phyloP scores from a whole-genome alignment of 1,140 invertebrate genomes.

The Wiebesia pumilae region DNA sequence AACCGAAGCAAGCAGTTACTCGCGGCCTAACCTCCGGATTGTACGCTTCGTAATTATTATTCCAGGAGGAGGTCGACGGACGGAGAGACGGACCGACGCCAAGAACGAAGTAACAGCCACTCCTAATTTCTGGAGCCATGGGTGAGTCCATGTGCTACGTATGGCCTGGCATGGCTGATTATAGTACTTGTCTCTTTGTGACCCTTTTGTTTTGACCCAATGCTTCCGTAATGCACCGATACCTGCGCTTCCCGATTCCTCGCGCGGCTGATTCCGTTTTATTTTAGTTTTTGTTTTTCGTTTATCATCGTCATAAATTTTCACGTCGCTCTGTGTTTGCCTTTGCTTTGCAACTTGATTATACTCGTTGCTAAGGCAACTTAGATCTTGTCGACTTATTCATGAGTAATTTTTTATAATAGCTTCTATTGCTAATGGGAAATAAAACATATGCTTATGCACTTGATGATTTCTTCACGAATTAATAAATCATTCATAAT shows the following conservation, averaged over 20 bases:
- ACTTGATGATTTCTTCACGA: too few relatives aligned
- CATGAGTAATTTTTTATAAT: neutral
- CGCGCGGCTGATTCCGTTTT: too few relatives aligned
- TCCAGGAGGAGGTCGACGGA: neutral
- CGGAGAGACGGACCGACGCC: neutral
- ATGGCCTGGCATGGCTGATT: neutral
- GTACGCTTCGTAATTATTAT: neutral
- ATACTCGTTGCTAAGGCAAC: neutral
- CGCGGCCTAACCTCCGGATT: neutral
- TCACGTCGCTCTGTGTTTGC: neutral
- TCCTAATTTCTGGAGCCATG: conserved; percentile 14
- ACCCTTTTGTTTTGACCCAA: neutral
- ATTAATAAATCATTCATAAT: too few relatives aligned
- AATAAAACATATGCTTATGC: too few relatives aligned
- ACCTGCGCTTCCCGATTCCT: too few relatives aligned
- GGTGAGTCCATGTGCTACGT: conserved; percentile 40
- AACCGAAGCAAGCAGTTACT: neutral
- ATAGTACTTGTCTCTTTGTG: neutral
- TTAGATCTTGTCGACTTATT: neutral
- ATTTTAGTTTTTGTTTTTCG: neutral
- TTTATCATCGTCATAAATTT: neutral
- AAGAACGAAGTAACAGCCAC: neutral
- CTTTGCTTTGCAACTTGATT: neutral
- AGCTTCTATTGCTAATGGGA: too few relatives aligned
- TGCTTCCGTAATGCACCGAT: neutral